phyloP scores from a whole-genome alignment of 2,797 vertebrate species.

The Phaenicophaeus curvirostris region DNA sequence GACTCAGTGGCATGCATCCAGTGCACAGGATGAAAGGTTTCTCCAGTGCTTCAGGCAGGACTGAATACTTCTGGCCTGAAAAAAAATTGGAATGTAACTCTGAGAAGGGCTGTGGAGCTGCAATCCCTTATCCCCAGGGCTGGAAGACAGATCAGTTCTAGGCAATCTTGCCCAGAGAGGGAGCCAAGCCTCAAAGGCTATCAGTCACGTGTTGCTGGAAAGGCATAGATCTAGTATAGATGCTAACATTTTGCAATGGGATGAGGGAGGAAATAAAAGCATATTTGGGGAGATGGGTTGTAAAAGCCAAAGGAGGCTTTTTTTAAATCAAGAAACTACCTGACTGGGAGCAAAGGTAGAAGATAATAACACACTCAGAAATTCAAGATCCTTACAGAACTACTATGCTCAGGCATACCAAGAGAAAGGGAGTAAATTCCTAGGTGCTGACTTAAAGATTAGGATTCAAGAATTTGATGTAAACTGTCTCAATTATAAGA shows the following conservation, averaged over 20 bases:
- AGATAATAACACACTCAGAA: not conserved
- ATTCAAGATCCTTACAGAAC: not conserved
- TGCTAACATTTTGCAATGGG: not conserved
- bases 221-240: not conserved
- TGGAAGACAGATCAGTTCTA: not conserved
- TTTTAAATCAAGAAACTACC: not conserved
- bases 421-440: conserved; percentile 27
- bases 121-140: not conserved
- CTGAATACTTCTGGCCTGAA: not conserved
- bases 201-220: not conserved
- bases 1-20: not conserved
- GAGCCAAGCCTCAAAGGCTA: not conserved
- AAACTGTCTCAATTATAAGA: not conserved
- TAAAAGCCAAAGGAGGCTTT: conserved; percentile 3
- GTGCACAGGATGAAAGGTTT: not conserved
- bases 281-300: not conserved
- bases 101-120: not conserved
- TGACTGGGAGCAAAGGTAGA: not conserved
- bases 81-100: not conserved
- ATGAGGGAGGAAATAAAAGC: not conserved
- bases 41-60: not conserved
- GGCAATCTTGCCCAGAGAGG: not conserved
- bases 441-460: not conserved
- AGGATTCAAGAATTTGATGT: not conserved
- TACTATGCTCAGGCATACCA: not conserved